Evolutionary conservation across 2,888 invertebrate species (phyloP), one percentile per base, ranked within the genome.

Genomic region (Mamestra brassicae): DNA sequence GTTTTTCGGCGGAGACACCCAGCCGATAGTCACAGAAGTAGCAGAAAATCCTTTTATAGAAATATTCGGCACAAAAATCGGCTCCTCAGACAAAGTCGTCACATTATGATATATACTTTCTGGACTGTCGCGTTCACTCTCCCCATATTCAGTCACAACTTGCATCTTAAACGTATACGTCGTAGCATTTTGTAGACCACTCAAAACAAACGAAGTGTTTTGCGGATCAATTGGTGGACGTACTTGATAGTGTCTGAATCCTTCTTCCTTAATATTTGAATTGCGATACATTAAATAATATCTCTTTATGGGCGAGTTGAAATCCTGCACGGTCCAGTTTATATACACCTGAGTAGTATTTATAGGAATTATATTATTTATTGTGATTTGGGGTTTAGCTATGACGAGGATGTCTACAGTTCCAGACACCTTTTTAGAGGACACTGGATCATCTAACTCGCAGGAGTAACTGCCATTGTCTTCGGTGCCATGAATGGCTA

Each of bases 11-110:
- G 98, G 98, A 0, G 97, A 96, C 47, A 97, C 97, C 98, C 98
- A 98, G 0, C 98, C 98, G 68, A 99, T 98, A 0, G 98, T 98
- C 76, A 98, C 98, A 0, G 98, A 98, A 42, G 97, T 98, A 0
- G 96, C 95, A 97, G 96, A 95, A 75, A 96, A 96, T 0, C 96
- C 98, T 55, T 98, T 98, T 0, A 98, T 97, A 61, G 97, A 97
- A 60, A 98, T 97, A 89, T 97, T 97, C 1, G 99, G 98, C 61
- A 98, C 97, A 90, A 98, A 98, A 78, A 97, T 95, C 0, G 98
- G 98, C 95, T 98, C 98, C 92, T 97, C 95, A 3, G 96, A 96
- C 58, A 98, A 92, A 0, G 98, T 98, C 62, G 93, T 97, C 0
- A 92, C 97, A 71, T 96, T 71, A 6, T 6, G 13, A 10, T n/a